Evolutionary conservation across 2,113 vertebrate genomes (phyloP).

Genomic region (Eonycteris spelaea): DNA sequence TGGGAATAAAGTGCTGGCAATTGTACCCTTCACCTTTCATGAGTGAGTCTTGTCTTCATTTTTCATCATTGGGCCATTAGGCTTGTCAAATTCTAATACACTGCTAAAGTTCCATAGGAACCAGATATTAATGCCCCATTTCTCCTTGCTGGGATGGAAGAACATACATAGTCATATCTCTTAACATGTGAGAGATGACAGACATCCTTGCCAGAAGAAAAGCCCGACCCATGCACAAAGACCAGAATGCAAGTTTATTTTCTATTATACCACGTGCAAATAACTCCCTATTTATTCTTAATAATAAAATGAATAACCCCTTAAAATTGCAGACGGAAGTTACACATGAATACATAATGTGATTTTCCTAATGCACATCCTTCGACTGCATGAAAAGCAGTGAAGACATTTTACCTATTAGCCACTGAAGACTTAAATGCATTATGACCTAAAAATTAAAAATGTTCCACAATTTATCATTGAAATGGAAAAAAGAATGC

Average conservation of each 20-base stretch:
- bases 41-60: background rate
- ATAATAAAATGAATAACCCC: background rate
- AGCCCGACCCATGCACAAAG: background rate
- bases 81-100: conserved; percentile 39
- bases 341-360: background rate
- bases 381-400: background rate
- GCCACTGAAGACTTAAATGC: background rate
- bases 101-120: background rate
- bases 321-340: background rate
- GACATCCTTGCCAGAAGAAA: background rate
- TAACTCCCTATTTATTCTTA: background rate
- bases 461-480: background rate
- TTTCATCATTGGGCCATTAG: background rate
- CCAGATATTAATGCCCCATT: background rate
- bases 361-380: background rate
- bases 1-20: background rate
- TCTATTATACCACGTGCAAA: background rate
- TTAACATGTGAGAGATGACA: background rate
- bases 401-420: background rate
- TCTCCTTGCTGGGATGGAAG: background rate
- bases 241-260: background rate
- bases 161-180: background rate
- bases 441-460: background rate
- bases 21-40: background rate
- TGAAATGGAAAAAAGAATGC: background rate